Evolutionary conservation across 2,113 vertebrate genomes (phyloP).

Genomic region (Tyto alba): DNA sequence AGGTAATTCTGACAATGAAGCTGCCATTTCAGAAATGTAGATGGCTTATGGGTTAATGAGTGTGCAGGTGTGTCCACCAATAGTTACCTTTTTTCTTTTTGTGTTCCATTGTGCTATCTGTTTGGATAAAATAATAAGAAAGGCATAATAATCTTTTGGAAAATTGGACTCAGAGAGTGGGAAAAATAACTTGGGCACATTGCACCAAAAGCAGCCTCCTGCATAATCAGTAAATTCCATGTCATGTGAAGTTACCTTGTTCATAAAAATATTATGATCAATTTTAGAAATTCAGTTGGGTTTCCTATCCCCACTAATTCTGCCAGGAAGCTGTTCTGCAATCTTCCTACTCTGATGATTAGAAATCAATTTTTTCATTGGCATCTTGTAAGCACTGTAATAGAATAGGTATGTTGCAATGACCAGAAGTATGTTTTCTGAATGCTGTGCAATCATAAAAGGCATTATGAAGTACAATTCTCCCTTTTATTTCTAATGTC

Average conservation of each 20-base stretch:
- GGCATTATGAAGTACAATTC: not conserved
- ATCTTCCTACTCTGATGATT: not conserved
- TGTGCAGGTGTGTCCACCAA: not conserved
- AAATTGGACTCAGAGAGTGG: not conserved
- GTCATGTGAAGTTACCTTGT: not conserved
- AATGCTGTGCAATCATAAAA: not conserved
- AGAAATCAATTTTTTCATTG: not conserved
- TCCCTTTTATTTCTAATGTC: not conserved
- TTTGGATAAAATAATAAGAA: not conserved
- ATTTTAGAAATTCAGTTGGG: not conserved
- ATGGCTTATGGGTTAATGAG: not conserved
- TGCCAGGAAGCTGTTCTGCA: not conserved
- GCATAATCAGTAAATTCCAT: not conserved
- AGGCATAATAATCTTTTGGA: not conserved
- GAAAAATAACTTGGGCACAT: not conserved
- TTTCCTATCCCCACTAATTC: not conserved
- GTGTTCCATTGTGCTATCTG: accelerated
- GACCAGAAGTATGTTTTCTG: not conserved
- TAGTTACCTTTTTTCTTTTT: not conserved
- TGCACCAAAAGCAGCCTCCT: not conserved
- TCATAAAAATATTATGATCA: not conserved
- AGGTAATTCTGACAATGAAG: not conserved
- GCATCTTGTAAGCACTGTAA: not conserved
- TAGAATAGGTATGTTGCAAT: not conserved
- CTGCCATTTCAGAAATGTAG: too few species aligned